These are phyloP conservation scores for Pseudonaja textilis DNA, from an alignment of 2,113 vertebrate species.

Conservation along the genomic window DNA sequence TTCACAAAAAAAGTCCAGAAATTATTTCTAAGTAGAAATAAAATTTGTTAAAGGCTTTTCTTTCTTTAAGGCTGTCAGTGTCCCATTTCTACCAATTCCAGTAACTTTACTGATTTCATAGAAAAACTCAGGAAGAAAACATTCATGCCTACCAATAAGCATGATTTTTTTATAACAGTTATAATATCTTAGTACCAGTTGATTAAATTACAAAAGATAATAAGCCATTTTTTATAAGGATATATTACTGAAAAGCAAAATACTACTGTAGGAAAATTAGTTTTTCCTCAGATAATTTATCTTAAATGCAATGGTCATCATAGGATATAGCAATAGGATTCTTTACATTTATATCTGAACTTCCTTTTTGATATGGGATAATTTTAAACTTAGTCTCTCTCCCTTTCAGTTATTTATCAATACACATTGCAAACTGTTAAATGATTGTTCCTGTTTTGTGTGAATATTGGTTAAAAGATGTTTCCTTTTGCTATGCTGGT, in stretches of 20 bases:
- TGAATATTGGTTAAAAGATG: conserved; percentile 62
- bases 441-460: conserved; percentile 55
- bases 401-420: conserved; percentile 50
- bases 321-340: not conserved
- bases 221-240: not conserved
- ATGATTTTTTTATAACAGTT: conserved; percentile 1
- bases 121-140: conserved; percentile 30
- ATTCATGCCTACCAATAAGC: conserved; percentile 58
- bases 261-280: not conserved
- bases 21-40: not conserved
- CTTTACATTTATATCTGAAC: not conserved
- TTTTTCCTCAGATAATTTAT: not conserved
- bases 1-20: not conserved
- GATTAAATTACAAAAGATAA: not conserved
- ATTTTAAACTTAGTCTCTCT: not conserved
- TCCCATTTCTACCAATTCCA: not conserved
- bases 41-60: not conserved
- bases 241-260: not conserved
- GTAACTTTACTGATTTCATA: conserved; percentile 22
- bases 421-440: conserved; percentile 60
- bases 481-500: conserved; percentile 27
- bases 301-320: not conserved
- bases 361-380: not conserved
- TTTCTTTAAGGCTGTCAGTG: not conserved
- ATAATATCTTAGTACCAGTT: not conserved